These are phyloP conservation scores for Hemibagrus guttatus DNA, from an alignment of 2,797 vertebrate genomes.

Conservation along the genomic window DNA sequence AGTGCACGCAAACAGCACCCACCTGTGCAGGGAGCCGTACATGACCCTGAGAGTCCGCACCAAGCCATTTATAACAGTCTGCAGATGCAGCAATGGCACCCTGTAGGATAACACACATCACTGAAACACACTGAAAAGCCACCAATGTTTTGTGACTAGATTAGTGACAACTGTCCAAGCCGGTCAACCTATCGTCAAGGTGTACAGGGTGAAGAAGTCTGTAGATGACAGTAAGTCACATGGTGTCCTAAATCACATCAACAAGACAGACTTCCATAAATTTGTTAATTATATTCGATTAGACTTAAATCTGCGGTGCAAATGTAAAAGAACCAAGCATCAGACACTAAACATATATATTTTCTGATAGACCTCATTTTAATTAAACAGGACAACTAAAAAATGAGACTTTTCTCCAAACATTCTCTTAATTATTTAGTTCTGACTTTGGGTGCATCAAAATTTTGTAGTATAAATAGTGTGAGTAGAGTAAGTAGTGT, in stretches of 20 bases:
- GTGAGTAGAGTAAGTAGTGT: too few relatives aligned
- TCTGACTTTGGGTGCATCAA: background rate
- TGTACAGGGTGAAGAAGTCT: background rate
- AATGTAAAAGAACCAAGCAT: background rate
- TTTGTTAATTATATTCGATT: background rate
- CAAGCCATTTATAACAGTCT: conserved; percentile 82
- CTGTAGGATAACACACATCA: conserved; percentile 63
- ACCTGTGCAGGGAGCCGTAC: conserved; percentile 90
- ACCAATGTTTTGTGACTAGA: background rate
- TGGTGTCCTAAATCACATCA: background rate
- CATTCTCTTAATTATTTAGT: background rate
- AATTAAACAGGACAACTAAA: background rate
- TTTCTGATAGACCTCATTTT: background rate
- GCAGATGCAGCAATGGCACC: conserved; percentile 86
- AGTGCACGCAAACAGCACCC: conserved; percentile 41
- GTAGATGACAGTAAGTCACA: background rate
- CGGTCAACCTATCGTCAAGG: background rate
- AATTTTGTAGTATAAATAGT: too few relatives aligned
- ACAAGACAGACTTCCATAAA: background rate
- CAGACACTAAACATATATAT: background rate
- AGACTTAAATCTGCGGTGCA: background rate
- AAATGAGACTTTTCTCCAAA: background rate
- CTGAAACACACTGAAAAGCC: background rate
- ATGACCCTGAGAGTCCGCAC: conserved; percentile 89
- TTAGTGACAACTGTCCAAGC: background rate